Evolutionary conservation across 2,113 vertebrate genomes (phyloP), one percentile per base, ranked within the genome.

Genomic region (Pavo muticus): DNA sequence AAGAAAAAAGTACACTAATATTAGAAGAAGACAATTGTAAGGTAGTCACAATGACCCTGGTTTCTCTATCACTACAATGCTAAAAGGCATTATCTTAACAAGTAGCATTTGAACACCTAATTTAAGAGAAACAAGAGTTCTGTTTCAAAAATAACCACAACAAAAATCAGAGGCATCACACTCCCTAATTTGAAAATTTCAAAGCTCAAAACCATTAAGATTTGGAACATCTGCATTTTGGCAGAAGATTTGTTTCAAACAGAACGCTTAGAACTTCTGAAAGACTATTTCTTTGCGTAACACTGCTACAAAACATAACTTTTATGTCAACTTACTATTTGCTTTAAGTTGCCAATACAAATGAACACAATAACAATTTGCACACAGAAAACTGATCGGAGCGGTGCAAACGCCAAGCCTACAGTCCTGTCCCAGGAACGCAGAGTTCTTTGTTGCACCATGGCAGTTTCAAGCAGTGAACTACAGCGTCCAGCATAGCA

Each of bases 211-310:
- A 63, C 11, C n/a, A 70, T 61, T 76, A 40, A 76, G 35, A 61
- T 47, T 47, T 61, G 23, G 14, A 80, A 84, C 23, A 59, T 11
- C 44, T 63, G 81, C 91, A 48, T 80, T 94, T 74, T 77, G 65
- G 87, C 50, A 84, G 65, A 84, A 92, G 56, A 87, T 45, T 74
- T 50, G 21, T 71, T 94, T 63, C 74, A 70, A 90, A 71, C 8
- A 68, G 87, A 90, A 90, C 3, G 5, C 57, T 78, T 10, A 74
- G 11, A 67, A 54, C 67, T 78, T 40, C n/a, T 68, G n/a, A 84
- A 91, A 89, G 48, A 78, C 24, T 17, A 61, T 54, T 77, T 74
- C n/a, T 18, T 82, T 78, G 42, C 42, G 47, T 42, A 90, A 69
- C 29, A 64, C 39, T 50, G 27, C 15, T 90, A 35, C 57, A 74